Percentiles rank a stretch among this genome's conserved stretches.
Conservation (phyloP, 2,888 invertebrate genomes). For the Apocheima hispidaria region DNA sequence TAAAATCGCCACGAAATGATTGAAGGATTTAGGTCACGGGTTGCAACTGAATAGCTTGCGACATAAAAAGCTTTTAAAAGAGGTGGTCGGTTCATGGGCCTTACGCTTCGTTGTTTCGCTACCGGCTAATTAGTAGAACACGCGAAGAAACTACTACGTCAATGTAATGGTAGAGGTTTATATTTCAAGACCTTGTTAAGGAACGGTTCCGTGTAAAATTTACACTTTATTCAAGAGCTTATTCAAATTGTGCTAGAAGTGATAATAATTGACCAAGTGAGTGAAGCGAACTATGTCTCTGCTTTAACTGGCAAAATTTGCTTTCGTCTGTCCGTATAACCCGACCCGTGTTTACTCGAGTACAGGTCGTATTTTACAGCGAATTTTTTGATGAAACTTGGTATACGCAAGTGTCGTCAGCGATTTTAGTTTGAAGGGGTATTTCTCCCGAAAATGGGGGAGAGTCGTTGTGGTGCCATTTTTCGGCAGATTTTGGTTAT, state of each 20-base stretch:
- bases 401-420: too few species aligned
- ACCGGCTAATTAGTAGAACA: constrained; percentile 62
- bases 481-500: too few species aligned
- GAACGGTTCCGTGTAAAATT: constrained; percentile 16
- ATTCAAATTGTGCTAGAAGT: background rate
- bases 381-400: too few species aligned
- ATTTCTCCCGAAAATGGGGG: too few species aligned
- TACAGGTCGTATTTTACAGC: too few species aligned
- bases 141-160: constrained; percentile 32
- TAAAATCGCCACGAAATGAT: constrained; percentile 65
- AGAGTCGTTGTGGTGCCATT: too few species aligned
- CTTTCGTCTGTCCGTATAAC: too few species aligned
- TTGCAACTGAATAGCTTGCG: constrained; percentile 66
- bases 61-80: constrained; percentile 59
- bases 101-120: constrained; percentile 60
- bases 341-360: too few species aligned
- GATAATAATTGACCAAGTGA: too few species aligned
- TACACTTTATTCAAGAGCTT: background rate
- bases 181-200: constrained; percentile 5
- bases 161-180: constrained; percentile 21
- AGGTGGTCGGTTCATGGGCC: constrained; percentile 68
- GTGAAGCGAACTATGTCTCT: too few species aligned
- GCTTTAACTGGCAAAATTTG: too few species aligned
- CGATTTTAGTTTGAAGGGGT: too few species aligned
- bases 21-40: constrained; percentile 79